Evolutionary conservation across 2,113 vertebrate species (phyloP).

Genomic region (Indri indri): DNA sequence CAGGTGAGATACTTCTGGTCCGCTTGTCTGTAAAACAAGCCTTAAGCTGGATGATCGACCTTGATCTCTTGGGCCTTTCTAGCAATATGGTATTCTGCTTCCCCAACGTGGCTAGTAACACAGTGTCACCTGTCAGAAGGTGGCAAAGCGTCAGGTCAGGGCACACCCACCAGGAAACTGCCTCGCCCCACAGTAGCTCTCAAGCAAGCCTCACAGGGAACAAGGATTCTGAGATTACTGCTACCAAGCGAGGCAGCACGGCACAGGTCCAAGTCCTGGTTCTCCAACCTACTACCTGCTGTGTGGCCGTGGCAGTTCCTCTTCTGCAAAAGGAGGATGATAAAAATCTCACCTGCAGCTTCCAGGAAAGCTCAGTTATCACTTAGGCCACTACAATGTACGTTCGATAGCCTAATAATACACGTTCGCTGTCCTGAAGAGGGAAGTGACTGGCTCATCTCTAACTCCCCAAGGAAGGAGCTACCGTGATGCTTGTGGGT

Average conservation of each 20-base stretch:
- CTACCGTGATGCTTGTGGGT: rapidly evolving
- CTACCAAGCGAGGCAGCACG: background rate
- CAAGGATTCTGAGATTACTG: rapidly evolving
- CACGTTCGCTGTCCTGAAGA: rapidly evolving
- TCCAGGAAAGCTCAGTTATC: background rate
- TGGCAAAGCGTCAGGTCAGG: background rate
- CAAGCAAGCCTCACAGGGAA: background rate
- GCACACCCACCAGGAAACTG: background rate
- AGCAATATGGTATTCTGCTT: background rate
- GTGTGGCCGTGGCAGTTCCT: background rate
- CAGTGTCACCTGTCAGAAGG: background rate
- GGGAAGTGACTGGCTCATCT: background rate
- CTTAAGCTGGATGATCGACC: background rate
- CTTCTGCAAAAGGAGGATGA: background rate
- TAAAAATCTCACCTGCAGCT: background rate
- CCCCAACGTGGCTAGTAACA: rapidly evolving
- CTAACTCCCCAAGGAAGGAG: background rate
- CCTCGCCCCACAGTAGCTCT: background rate
- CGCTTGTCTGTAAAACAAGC: background rate
- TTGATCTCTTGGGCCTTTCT: background rate
- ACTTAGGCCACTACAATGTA: rapidly evolving
- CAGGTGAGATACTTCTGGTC: background rate
- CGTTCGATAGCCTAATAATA: rapidly evolving
- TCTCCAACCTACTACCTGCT: background rate
- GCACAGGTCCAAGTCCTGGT: background rate